These are phyloP conservation scores for Nerophis ophidion DNA, from an alignment of 2,113 vertebrate genomes.

Conservation along the genomic window DNA sequence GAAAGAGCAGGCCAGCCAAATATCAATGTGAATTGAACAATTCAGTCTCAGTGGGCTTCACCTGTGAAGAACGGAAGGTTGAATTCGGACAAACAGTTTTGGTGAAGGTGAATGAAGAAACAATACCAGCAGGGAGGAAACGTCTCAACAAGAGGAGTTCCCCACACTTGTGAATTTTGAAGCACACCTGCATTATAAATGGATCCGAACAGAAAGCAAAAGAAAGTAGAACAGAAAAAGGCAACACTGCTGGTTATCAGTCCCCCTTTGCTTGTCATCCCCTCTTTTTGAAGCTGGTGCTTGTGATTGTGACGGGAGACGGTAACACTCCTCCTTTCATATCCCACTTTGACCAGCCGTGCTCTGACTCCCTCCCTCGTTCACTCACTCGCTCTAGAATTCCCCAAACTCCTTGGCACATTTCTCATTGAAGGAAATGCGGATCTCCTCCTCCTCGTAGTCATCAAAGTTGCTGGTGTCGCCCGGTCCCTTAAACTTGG, in stretches of 20 bases:
- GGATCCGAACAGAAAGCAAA: constrained; percentile 58
- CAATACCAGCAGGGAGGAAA: constrained; percentile 27
- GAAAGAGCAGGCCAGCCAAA: constrained; percentile 1
- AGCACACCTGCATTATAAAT: constrained; percentile 56
- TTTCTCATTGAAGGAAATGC: constrained; percentile 86
- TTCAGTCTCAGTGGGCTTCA: constrained; percentile 10
- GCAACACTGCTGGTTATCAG: constrained; percentile 67
- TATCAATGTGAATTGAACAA: constrained; percentile 14
- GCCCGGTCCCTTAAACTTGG: constrained; percentile 89
- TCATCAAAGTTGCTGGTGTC: constrained; percentile 95
- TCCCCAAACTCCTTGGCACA: constrained; percentile 90
- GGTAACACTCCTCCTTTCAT: constrained; percentile 46
- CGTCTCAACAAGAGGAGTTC: constrained; percentile 39
- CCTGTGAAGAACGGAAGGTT: constrained; percentile 6
- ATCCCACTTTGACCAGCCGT: constrained; percentile 56
- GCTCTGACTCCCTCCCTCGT: constrained; percentile 33
- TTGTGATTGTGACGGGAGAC: constrained; percentile 65
- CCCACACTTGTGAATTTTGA: constrained; percentile 44
- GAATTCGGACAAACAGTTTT: constrained; percentile 13
- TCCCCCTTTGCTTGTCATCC: constrained; percentile 34
- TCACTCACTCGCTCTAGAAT: constrained; percentile 72
- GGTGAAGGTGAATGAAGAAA: constrained; percentile 22
- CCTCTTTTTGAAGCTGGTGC: constrained; percentile 57
- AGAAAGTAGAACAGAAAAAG: constrained; percentile 61
- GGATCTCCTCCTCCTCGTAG: constrained; percentile 89